These are phyloP conservation scores for Psilopogon haemacephalus DNA, from an alignment of 2,113 vertebrate species.

Conservation along the genomic window DNA sequence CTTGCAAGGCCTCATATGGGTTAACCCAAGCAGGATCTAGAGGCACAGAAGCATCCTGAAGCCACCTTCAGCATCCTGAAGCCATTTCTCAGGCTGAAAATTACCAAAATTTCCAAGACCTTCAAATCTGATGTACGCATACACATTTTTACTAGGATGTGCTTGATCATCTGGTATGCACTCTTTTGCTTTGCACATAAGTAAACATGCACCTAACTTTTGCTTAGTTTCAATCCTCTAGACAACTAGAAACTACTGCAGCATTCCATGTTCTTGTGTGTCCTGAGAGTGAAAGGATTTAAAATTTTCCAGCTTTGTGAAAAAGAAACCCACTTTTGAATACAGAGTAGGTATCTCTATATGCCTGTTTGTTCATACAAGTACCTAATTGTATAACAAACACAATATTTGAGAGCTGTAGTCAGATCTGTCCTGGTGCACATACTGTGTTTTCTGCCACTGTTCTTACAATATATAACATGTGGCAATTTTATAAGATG, in stretches of 20 bases:
- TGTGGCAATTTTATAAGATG: background rate
- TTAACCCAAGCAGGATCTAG: background rate
- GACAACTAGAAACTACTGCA: background rate
- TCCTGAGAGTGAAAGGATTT: background rate
- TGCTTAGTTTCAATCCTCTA: background rate
- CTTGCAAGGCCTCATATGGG: background rate
- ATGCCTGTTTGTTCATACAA: background rate
- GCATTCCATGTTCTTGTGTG: background rate
- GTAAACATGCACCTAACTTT: background rate
- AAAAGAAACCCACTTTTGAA: background rate
- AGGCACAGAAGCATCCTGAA: background rate
- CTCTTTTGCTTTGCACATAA: background rate
- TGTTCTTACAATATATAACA: background rate
- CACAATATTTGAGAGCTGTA: background rate
- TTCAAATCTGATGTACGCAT: background rate
- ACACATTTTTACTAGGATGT: background rate
- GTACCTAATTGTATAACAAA: background rate
- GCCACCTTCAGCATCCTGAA: background rate
- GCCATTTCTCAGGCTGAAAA: background rate
- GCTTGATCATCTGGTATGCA: background rate
- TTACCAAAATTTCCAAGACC: background rate
- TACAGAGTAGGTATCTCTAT: background rate
- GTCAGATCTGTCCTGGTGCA: background rate
- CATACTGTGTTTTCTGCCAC: background rate
- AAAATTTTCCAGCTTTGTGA: background rate